Percentiles rank a stretch among this genome's conserved stretches.
phyloP scores from a whole-genome alignment of 2,113 vertebrate species.

The Madoqua kirkii region DNA sequence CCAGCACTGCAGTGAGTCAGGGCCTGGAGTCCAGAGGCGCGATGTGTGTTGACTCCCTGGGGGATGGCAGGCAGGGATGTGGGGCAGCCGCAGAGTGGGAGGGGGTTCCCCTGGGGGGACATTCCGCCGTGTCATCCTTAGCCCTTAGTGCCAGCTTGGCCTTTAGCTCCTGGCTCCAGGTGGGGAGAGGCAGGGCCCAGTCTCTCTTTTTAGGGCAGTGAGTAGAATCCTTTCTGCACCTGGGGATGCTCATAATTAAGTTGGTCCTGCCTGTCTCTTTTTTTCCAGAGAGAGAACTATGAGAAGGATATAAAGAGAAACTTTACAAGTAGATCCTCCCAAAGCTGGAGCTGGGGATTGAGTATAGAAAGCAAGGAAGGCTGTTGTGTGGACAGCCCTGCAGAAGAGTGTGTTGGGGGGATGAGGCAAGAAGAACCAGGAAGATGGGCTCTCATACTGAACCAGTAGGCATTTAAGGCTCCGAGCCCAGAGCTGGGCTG shows the following conservation, averaged over 20 bases:
- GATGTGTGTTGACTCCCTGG: not conserved
- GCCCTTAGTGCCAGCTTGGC: not conserved
- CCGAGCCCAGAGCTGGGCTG: not conserved
- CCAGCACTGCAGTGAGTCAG: constrained; percentile 57
- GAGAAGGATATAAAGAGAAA: not conserved
- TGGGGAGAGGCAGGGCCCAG: not conserved
- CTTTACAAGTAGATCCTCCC: not conserved
- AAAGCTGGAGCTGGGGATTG: not conserved
- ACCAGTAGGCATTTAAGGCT: not conserved
- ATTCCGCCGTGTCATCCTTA: fast-evolving
- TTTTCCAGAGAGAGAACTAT: not conserved
- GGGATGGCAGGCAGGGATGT: fast-evolving
- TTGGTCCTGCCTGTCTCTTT: not conserved
- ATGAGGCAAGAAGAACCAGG: not conserved
- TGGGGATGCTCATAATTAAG: not conserved
- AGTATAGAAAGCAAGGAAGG: not conserved
- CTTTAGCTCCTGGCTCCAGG: not conserved
- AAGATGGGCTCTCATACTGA: not conserved
- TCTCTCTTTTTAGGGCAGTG: not conserved
- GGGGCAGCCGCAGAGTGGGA: not conserved
- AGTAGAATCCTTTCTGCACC: not conserved
- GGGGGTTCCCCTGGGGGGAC: not conserved
- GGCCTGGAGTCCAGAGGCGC: not conserved
- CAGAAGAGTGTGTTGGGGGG: no score
- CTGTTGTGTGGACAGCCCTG: not conserved